Percentiles rank a stretch among this genome's conserved stretches.
These are phyloP conservation scores for Drosophila neonasuta DNA, from an alignment of 2,888 invertebrate species.

Conservation along the genomic window DNA sequence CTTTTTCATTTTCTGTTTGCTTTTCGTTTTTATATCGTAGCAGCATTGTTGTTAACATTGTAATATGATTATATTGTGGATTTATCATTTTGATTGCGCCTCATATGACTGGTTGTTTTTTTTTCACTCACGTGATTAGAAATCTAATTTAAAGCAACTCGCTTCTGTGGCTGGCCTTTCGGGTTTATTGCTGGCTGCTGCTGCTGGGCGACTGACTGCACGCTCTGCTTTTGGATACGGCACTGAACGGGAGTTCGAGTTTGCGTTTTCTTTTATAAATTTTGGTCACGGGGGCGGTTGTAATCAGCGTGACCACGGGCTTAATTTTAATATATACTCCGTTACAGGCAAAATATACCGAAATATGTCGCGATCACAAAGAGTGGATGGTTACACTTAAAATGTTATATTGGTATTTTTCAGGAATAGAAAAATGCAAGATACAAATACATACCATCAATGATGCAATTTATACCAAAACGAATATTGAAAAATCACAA, in stretches of 20 bases:
- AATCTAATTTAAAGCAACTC: slow-evolving; percentile 89
- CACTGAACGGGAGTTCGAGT: slow-evolving; percentile 66
- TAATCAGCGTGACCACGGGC: slow-evolving; percentile 4
- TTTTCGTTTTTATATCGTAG: slow-evolving; percentile 11
- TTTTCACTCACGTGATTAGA: slow-evolving; percentile 90
- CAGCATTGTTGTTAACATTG: slow-evolving; percentile 57
- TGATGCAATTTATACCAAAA: too few species aligned
- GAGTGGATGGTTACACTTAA: not conserved
- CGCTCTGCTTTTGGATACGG: slow-evolving; percentile 67
- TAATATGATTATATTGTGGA: slow-evolving; percentile 2
- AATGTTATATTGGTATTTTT: not conserved
- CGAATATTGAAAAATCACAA: too few species aligned
- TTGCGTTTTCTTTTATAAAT: slow-evolving; percentile 70
- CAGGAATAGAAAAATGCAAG: not conserved
- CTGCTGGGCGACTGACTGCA: slow-evolving; percentile 64
- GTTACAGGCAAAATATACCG: not conserved
- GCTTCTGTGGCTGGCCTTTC: slow-evolving; percentile 83
- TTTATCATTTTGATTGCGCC: slow-evolving; percentile 58
- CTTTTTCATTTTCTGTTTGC: slow-evolving; percentile 14
- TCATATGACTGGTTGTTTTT: slow-evolving; percentile 59
- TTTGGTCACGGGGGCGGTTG: slow-evolving; percentile 69
- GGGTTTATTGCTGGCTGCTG: slow-evolving; percentile 71
- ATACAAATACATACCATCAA: too few species aligned
- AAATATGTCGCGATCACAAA: not conserved
- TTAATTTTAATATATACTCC: not conserved